Conservation (phyloP, 35 echinoderm and acorn worm species). For the Apostichopus japonicus region DNA sequence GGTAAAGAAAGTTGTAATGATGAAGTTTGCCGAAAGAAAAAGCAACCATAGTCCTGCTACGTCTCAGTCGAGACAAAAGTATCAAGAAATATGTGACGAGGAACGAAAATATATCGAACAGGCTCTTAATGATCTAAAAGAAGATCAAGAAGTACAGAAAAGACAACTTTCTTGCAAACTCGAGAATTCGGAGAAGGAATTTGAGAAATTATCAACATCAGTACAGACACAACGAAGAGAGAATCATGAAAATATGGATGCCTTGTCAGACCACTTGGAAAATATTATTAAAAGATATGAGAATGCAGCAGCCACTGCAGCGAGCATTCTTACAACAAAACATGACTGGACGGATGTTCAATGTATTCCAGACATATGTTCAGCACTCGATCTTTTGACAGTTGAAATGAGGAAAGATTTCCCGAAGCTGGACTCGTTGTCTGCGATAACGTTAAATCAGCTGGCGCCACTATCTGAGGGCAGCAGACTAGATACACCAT, state of each 20-base stretch:
- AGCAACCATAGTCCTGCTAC: background rate
- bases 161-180: background rate
- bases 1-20: background rate
- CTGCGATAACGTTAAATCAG: background rate
- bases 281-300: slow-evolving; percentile 10
- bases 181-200: background rate
- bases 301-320: background rate
- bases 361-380: slow-evolving; percentile 6
- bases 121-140: background rate
- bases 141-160: background rate
- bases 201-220: background rate
- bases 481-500: background rate
- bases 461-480: background rate
- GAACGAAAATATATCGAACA: background rate
- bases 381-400: background rate
- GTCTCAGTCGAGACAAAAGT: background rate
- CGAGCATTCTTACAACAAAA: slow-evolving; percentile 2
- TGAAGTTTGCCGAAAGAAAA: background rate
- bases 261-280: background rate
- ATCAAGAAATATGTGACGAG: background rate
- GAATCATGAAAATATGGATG: background rate
- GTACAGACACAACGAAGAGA: background rate
- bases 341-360: slow-evolving; percentile 26
- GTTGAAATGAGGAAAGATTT: background rate
- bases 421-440: background rate